A percentile compares a stretch with the other conserved stretches of the same genome.
Evolutionary conservation across 2,888 invertebrate genomes (phyloP).

Genomic region (Apodemia zela): DNA sequence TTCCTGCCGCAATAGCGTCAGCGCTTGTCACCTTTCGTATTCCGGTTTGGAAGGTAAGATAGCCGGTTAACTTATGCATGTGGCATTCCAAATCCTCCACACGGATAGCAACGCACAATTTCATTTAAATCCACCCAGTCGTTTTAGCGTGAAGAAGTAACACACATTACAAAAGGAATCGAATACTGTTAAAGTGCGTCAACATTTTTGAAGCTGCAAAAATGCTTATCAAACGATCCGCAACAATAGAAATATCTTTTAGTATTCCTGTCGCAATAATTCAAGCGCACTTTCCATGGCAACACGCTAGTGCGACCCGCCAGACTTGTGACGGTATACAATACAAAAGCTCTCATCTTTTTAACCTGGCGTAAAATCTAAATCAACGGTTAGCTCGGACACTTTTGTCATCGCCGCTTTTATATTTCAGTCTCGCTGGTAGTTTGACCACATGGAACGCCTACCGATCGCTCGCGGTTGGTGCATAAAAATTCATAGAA

Average conservation of each 20-base stretch:
- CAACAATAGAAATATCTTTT: constrained; percentile 59
- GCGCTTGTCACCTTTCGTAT: too few relatives aligned
- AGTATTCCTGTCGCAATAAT: constrained; percentile 68
- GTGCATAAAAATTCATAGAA: constrained; percentile 53
- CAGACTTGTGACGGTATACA: constrained; percentile 56
- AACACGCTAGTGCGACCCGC: constrained; percentile 48
- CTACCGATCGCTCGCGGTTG: constrained; percentile 44
- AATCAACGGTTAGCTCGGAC: constrained; percentile 75
- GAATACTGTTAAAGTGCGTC: neutral
- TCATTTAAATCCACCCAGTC: too few relatives aligned
- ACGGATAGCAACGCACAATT: too few relatives aligned
- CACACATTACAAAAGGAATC: too few relatives aligned
- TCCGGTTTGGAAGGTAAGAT: too few relatives aligned
- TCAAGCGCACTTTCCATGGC: constrained; percentile 50
- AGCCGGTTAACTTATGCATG: too few relatives aligned
- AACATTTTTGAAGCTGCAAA: constrained; percentile 18
- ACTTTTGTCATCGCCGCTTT: constrained; percentile 74
- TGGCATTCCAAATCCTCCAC: too few relatives aligned
- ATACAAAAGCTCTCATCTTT: constrained; percentile 68
- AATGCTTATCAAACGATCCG: constrained; percentile 40
- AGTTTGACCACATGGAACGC: constrained; percentile 45
- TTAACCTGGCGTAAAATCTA: constrained; percentile 65
- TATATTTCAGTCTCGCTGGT: constrained; percentile 54
- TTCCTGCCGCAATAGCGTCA: too few relatives aligned
- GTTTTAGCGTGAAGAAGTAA: too few relatives aligned